phyloP scores from a whole-genome alignment of 1,140 invertebrate genomes.

The Octopus bimaculoides region DNA sequence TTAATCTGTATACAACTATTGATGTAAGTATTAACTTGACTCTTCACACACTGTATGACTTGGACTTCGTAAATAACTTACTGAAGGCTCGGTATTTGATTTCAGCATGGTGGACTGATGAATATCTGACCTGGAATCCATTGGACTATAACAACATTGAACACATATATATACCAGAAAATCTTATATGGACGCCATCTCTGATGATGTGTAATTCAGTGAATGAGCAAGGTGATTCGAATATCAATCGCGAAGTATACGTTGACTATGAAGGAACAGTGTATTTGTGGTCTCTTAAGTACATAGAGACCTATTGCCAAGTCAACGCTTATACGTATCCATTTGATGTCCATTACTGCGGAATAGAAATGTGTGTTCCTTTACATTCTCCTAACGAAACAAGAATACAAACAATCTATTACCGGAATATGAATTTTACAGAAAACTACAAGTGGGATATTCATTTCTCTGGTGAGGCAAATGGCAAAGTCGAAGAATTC shows the following conservation, averaged over 20 bases:
- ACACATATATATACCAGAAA: slow-evolving; percentile 55
- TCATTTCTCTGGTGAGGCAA: neutral
- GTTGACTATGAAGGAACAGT: neutral
- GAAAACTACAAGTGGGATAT: neutral
- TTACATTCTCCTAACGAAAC: neutral
- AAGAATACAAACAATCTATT: neutral
- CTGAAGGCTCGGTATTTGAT: neutral
- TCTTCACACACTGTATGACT: neutral
- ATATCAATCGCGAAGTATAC: neutral
- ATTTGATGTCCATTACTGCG: neutral
- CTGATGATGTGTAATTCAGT: slow-evolving; percentile 56
- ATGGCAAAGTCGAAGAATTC: neutral
- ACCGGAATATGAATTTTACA: neutral
- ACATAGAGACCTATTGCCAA: neutral
- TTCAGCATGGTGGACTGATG: slow-evolving; percentile 51
- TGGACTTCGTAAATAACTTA: neutral
- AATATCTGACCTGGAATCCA: slow-evolving; percentile 56
- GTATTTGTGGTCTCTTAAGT: neutral
- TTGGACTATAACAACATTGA: slow-evolving; percentile 54
- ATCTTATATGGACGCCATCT: slow-evolving; percentile 58
- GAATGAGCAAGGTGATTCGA: neutral
- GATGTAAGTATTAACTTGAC: fast-evolving
- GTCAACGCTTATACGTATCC: neutral
- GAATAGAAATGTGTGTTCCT: neutral
- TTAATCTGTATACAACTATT: too few relatives aligned